Evolutionary conservation across 53 echinoderm and acorn worm genomes (phyloP).

Genomic region (Pentamera pediparva): DNA sequence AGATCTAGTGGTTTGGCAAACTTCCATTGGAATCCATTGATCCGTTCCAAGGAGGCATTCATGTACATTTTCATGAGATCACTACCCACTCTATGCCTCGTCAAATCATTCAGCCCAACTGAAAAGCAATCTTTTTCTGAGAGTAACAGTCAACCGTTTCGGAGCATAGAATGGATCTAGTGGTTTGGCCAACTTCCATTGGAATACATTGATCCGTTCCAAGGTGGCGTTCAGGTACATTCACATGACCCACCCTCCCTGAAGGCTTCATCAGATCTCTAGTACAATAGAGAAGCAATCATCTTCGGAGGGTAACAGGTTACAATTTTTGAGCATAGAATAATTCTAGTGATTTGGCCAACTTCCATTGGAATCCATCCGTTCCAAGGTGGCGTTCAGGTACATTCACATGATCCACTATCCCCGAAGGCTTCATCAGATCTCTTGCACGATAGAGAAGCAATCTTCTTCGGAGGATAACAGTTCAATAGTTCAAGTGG

Average conservation of each 20-base stretch:
- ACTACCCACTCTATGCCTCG: no score
- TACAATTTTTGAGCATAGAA: slow-evolving; percentile 55
- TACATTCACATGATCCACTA: no score
- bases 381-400: slow-evolving; percentile 67
- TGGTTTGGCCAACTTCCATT: no score
- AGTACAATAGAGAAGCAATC: not conserved
- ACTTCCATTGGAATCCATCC: slow-evolving; percentile 84
- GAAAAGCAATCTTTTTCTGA: no score
- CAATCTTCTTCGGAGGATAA: no score
- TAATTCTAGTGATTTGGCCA: slow-evolving; percentile 73
- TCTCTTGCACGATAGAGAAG: no score
- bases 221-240: not conserved
- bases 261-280: not conserved
- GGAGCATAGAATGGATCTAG: no score
- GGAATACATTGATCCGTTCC: not conserved
- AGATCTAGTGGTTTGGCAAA: slow-evolving; percentile 73
- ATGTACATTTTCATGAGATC: no score
- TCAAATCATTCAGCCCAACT: no score
- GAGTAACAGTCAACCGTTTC: no score
- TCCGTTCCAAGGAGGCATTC: slow-evolving; percentile 70
- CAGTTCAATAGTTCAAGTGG: no score
- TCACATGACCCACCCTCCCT: not conserved
- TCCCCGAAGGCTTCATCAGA: no score
- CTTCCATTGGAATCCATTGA: slow-evolving; percentile 80
- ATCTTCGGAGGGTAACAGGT: not conserved